Evolutionary conservation across 2,113 vertebrate species (phyloP), one percentile per base, ranked within the genome.

Genomic region (Recurvirostra avosetta): DNA sequence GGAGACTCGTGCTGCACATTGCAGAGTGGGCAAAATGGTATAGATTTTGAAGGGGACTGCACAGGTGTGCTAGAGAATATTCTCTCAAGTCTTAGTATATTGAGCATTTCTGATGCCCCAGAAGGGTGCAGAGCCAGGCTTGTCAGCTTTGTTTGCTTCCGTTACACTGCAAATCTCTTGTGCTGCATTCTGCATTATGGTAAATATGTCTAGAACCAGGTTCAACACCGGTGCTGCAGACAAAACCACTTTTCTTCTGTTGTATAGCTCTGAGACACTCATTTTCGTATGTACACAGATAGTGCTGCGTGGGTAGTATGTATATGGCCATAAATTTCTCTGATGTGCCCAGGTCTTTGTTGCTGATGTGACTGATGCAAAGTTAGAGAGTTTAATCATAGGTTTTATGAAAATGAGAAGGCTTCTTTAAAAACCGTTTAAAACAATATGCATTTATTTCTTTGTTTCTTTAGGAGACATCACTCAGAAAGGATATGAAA

Each of bases 401-500:
- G 18, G 3, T 47, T 16, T 59, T 11, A 5, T 0, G 3, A 40
- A 80, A 78, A 71, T 19, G 29, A 53, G 59, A 65, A 53, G 12
- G 25, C 26, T 77, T 41, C 12, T 78, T 61, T 71, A 43, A 79
- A 65, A 75, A 19, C 22, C 49, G 27, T 38, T 92, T 14, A 62
- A 91, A 74, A 27, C n/a, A 38, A 55, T 30, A 20, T 63, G 21
- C 49, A n/a, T 86, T 65, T 79, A 11, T 90, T 79, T 73, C 17
- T 65, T 96, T 61, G 3, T 94, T 96, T 55, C 77, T 97, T 58
- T 88, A 98, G 98, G 98, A 88, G 98, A 98, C 88, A 98, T 98
- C 94, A 98, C 98, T 90, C 98, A 98, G 55, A 98, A 98, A 72
- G 98, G 98, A 23, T 98, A 98, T 83, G 98, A 98, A 61, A 98